These are phyloP conservation scores for Hirtodrosophila alboralis DNA, from an alignment of 2,888 invertebrate species.

Conservation along the genomic window DNA sequence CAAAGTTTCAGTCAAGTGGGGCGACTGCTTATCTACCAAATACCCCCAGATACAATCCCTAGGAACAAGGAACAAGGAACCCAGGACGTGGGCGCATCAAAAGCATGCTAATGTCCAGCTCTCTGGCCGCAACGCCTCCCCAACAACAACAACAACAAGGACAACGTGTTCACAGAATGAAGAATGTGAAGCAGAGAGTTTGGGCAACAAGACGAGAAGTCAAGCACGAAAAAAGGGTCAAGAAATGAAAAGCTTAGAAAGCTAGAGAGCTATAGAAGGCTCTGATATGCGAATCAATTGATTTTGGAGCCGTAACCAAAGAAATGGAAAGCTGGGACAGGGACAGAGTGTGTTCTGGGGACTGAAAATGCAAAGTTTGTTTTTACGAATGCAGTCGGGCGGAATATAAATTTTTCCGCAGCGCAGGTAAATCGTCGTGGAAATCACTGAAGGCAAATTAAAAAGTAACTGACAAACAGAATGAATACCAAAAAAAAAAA, in stretches of 20 bases:
- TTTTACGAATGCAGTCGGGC: constrained; percentile 74
- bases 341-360: background rate
- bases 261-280: constrained; percentile 36
- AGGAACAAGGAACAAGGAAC: background rate
- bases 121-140: constrained; percentile 48
- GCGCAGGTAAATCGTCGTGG: constrained; percentile 76
- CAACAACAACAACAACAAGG: too few relatives aligned
- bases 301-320: constrained; percentile 66
- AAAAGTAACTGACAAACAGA: constrained; percentile 48
- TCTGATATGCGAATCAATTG: constrained; percentile 77
- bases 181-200: constrained; percentile 8
- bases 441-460: constrained; percentile 77
- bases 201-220: constrained; percentile 54
- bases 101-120: constrained; percentile 79
- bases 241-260: constrained; percentile 65
- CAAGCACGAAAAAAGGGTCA: constrained; percentile 79
- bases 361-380: constrained; percentile 58
- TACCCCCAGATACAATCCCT: constrained; percentile 21
- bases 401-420: constrained; percentile 72
- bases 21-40: constrained; percentile 65
- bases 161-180: background rate
- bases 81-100: constrained; percentile 57
- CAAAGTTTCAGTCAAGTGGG: constrained; percentile 58
- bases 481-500: too few relatives aligned
- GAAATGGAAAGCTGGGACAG: constrained; percentile 28